Evolutionary conservation across 37 sponge, comb jelly and placozoan genomes (phyloP).

Genomic region (Halisarca cf. caerulea): DNA sequence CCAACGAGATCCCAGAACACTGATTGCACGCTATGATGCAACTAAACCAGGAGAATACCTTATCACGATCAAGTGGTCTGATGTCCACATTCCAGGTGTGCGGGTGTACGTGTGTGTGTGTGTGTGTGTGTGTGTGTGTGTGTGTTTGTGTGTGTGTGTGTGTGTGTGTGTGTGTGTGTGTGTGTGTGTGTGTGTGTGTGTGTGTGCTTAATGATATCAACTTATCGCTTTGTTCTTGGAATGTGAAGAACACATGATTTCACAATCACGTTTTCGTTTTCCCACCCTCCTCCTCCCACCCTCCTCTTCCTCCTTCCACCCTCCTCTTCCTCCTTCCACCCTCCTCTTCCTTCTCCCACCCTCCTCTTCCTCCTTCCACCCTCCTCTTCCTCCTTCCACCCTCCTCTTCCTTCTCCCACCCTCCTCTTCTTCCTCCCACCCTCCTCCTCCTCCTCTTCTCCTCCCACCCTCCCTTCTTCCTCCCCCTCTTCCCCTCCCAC

Average conservation of each 20-base stretch:
- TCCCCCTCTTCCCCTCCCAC: neutral
- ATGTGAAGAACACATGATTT: too few relatives aligned
- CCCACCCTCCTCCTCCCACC: too few relatives aligned
- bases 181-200: constrained; percentile 14
- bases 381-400: too few relatives aligned
- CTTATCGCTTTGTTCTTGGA: too few relatives aligned
- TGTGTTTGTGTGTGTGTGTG: constrained; percentile 20
- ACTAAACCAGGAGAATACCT: constrained; percentile 59
- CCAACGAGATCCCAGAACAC: constrained; percentile 49
- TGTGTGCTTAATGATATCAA: too few relatives aligned
- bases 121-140: constrained; percentile 28
- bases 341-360: too few relatives aligned
- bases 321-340: too few relatives aligned
- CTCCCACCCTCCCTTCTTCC: neutral
- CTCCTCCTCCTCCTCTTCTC: neutral
- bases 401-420: too few relatives aligned
- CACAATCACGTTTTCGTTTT: too few relatives aligned
- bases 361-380: too few relatives aligned
- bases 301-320: too few relatives aligned
- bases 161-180: constrained; percentile 22
- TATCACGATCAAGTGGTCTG: constrained; percentile 75
- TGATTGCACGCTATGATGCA: constrained; percentile 65
- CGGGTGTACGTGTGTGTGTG: constrained; percentile 7
- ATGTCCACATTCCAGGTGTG: constrained; percentile 71
- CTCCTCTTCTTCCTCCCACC: too few relatives aligned